Percentiles rank a stretch among this genome's conserved stretches.
These are phyloP conservation scores for Lates japonicus DNA, from an alignment of 2,797 vertebrate genomes.

Conservation along the genomic window DNA sequence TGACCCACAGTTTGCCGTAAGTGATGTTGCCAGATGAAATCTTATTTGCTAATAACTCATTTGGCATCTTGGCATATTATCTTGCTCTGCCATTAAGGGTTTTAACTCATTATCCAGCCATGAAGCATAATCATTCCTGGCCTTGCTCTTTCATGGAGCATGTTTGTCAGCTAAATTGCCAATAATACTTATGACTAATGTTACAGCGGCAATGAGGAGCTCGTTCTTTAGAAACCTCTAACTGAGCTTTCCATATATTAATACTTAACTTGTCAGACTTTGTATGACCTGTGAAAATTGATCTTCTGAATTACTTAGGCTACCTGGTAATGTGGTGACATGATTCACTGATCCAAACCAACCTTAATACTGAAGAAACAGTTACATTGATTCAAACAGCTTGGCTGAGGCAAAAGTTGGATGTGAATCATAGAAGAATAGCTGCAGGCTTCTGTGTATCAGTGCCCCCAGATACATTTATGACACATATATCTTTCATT, in stretches of 20 bases:
- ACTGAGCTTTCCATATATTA: constrained; percentile 1
- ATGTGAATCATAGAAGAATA: constrained; percentile 8
- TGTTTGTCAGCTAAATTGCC: constrained; percentile 45
- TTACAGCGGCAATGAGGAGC: constrained; percentile 8
- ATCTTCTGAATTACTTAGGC: not conserved
- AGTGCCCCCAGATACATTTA: not conserved
- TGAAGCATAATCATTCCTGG: constrained; percentile 27
- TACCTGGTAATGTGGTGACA: not conserved
- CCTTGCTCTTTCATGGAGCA: not conserved
- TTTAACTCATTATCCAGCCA: constrained; percentile 31
- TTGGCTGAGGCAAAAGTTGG: not conserved
- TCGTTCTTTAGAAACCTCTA: constrained; percentile 8
- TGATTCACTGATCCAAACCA: not conserved
- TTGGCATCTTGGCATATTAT: constrained; percentile 17
- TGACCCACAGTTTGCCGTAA: constrained; percentile 1
- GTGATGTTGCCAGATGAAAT: constrained; percentile 13
- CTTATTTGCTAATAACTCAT: not conserved
- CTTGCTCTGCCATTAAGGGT: constrained; percentile 14
- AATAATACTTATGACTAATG: constrained; percentile 22
- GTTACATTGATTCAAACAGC: not conserved
- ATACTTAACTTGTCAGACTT: constrained; percentile 1
- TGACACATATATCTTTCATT: not conserved
- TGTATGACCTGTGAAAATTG: constrained; percentile 18
- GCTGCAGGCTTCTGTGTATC: not conserved
- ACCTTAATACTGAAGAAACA: constrained; percentile 1